Evolutionary conservation across 2,888 invertebrate species (phyloP).

Genomic region (Eupithecia insigniata): DNA sequence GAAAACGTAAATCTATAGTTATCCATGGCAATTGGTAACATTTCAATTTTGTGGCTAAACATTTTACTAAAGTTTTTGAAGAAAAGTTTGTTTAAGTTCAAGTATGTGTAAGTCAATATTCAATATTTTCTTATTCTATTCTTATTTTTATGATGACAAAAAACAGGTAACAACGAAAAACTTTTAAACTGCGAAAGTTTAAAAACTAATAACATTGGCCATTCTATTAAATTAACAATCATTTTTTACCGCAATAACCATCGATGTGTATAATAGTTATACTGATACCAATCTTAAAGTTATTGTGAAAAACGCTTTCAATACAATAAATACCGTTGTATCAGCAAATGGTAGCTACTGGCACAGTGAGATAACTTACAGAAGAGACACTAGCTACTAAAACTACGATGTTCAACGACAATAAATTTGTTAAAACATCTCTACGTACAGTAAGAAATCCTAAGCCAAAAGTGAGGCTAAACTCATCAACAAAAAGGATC

Average conservation of each 20-base stretch:
- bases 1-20: no score
- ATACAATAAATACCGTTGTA: constrained; percentile 51
- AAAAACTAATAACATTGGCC: not conserved
- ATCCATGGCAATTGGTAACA: no score
- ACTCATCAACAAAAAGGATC: not conserved
- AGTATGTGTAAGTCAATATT: no score
- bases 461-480: not conserved
- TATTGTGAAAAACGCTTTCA: constrained; percentile 18
- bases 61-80: no score
- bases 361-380: constrained; percentile 12
- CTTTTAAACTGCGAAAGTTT: not conserved
- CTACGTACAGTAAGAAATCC: not conserved
- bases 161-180: no score
- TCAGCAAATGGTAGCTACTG: constrained; percentile 29
- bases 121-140: no score
- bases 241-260: constrained; percentile 15
- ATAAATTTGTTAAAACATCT: not conserved
- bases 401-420: not conserved
- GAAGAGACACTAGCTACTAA: constrained; percentile 1
- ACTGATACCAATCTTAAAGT: constrained; percentile 2
- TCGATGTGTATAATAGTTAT: constrained; percentile 3
- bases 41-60: no score
- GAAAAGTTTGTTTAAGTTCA: no score
- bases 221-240: constrained; percentile 16
- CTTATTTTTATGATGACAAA: no score